Evolutionary conservation across 2,797 vertebrate genomes (phyloP).

Genomic region (Syngnathus rostellatus): DNA sequence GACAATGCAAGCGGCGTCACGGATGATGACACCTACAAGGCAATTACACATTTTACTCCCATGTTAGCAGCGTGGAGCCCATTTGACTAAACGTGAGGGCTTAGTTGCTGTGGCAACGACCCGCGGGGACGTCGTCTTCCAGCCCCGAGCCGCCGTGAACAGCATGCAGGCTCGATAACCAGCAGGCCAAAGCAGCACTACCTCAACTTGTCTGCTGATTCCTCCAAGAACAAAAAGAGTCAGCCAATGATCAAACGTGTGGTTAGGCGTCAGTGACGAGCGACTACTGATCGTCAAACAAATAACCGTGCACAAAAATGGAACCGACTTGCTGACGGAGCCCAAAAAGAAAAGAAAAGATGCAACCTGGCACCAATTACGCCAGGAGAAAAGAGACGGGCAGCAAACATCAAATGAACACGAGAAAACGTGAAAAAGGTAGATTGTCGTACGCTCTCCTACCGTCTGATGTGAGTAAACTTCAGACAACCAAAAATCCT

Average conservation of each 20-base stretch:
- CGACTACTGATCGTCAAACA: slow-evolving; percentile 6
- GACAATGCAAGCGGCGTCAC: neutral
- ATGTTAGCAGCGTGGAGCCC: neutral
- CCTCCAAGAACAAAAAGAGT: neutral
- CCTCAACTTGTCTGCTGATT: neutral
- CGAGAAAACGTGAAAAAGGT: neutral
- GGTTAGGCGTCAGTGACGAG: slow-evolving; percentile 13
- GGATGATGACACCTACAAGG: neutral
- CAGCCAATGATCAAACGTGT: slow-evolving; percentile 13
- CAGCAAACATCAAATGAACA: neutral
- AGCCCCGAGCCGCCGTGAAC: neutral
- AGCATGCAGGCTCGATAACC: neutral
- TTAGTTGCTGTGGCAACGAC: slow-evolving; percentile 4
- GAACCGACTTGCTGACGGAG: slow-evolving; percentile 27
- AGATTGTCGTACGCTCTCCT: neutral
- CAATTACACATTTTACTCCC: neutral
- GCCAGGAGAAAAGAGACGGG: slow-evolving; percentile 13
- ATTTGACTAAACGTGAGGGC: neutral
- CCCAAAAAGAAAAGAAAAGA: slow-evolving; percentile 12
- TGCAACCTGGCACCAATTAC: slow-evolving; percentile 33
- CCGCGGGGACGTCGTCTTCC: neutral
- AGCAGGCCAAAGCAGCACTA: slow-evolving; percentile 7
- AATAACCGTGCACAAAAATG: slow-evolving; percentile 12
- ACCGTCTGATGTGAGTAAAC: neutral
- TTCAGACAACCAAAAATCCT: neutral